Evolutionary conservation across 2,797 vertebrate genomes (phyloP).

Genomic region (Mareca strepera): DNA sequence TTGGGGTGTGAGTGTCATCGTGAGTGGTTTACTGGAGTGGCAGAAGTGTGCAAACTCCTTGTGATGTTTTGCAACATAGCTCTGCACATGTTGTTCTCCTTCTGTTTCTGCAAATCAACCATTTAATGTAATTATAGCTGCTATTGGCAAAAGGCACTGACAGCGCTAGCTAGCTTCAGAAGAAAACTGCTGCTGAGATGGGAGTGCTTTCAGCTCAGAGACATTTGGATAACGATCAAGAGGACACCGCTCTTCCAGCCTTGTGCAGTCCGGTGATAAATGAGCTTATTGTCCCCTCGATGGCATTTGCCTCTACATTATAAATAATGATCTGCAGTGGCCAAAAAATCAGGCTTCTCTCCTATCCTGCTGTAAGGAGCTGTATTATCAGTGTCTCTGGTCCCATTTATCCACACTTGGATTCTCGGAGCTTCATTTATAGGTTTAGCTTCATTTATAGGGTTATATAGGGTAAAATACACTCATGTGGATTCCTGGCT

Average conservation of each 20-base stretch:
- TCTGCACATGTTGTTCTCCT: slow-evolving; percentile 46
- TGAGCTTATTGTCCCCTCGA: background rate
- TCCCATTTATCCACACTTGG: background rate
- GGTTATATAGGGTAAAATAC: background rate
- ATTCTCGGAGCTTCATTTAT: background rate
- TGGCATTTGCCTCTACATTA: background rate
- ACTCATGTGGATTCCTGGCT: background rate
- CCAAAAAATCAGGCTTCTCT: background rate
- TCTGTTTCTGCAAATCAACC: slow-evolving; percentile 38
- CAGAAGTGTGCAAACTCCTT: slow-evolving; percentile 40
- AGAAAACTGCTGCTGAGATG: background rate
- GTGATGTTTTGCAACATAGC: background rate
- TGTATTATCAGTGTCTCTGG: background rate
- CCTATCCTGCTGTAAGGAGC: background rate
- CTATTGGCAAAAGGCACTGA: slow-evolving; percentile 28
- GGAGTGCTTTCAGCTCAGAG: background rate
- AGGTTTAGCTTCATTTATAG: background rate
- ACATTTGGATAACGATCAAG: background rate
- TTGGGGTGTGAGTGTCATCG: background rate
- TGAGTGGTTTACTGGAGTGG: slow-evolving; percentile 15
- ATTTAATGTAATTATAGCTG: slow-evolving; percentile 46
- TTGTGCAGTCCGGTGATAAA: background rate
- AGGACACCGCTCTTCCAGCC: background rate
- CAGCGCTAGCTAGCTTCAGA: background rate
- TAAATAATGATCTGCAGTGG: background rate